These are phyloP conservation scores for Maconellicoccus hirsutus DNA, from an alignment of 1,140 invertebrate species.

Conservation along the genomic window DNA sequence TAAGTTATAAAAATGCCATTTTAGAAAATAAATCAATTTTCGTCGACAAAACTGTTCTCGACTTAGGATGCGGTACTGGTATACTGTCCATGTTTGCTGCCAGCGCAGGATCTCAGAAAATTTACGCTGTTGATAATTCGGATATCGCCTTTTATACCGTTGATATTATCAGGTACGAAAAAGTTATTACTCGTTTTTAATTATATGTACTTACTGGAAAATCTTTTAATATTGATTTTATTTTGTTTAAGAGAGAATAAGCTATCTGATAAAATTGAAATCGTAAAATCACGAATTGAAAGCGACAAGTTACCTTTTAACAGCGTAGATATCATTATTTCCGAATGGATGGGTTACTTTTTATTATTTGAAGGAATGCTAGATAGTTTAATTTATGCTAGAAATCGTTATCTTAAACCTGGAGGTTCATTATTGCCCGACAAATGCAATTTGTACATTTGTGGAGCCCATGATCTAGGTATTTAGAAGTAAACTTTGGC, in stretches of 20 bases:
- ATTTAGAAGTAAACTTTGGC: too few species aligned
- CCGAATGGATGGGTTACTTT: constrained; percentile 99
- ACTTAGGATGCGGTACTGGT: constrained; percentile 93
- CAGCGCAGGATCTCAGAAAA: constrained; percentile 80
- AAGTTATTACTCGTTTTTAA: neutral
- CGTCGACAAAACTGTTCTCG: constrained; percentile 71
- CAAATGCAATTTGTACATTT: constrained; percentile 74
- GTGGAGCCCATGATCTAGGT: constrained; percentile 80
- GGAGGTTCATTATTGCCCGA: constrained; percentile 77
- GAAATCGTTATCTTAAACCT: constrained; percentile 79
- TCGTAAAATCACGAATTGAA: constrained; percentile 82
- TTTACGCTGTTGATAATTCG: constrained; percentile 88
- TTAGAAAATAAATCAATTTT: constrained; percentile 60
- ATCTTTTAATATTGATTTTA: neutral
- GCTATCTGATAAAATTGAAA: constrained; percentile 56
- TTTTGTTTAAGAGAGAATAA: constrained; percentile 48
- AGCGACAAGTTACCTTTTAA: constrained; percentile 65
- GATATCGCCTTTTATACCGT: constrained; percentile 76
- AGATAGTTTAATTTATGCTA: constrained; percentile 76
- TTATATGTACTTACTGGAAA: neutral
- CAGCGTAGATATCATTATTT: constrained; percentile 92
- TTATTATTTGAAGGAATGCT: constrained; percentile 97
- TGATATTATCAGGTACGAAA: constrained; percentile 66
- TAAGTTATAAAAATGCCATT: constrained; percentile 89
- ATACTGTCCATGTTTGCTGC: constrained; percentile 95